Evolutionary conservation across 2,797 vertebrate species (phyloP), one percentile per base, ranked within the genome.

Genomic region (Eulemur rubriventer): DNA sequence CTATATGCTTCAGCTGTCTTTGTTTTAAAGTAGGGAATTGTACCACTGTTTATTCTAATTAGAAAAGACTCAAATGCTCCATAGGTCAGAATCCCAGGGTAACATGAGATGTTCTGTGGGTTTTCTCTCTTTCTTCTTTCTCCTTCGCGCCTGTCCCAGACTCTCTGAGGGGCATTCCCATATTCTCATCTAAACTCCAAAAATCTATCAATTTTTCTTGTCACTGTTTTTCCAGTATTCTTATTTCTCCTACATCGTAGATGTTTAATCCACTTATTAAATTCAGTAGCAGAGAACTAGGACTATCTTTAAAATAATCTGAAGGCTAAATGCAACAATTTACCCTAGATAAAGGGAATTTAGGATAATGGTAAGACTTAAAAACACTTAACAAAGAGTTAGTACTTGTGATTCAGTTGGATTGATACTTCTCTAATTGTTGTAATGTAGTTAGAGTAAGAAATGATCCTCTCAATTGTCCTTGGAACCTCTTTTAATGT

Each of bases 11-110:
- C 97, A 97, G 95, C 92, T 98, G 93, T 69, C 88, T 96, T 96
- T 89, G 87, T 97, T 97, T 93, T 94, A 84, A 83, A 94, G 59
- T 75, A 57, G 69, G 95, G 78, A 97, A 95, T 86, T 94, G 43
- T 80, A 20, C 97, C 96, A 94, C 80, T 96, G 55, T 97, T 97
- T 97, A 93, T 84, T 96, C 96, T 98, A 93, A 97, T 97, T 98
- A 97, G 67, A 92, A 97, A 96, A 97, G 88, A 94, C 28, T 65
- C 48, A 48, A 22, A 78, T 73, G 80, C 73, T 96, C 78, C 0
- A 3, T 33, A 86, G 78, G 63, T 92, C 79, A 95, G 70, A 97
- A 86, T 38, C 86, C 81, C 91, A 93, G 69, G 73, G 61, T 73
- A 35, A n/a, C 63, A 93, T 35, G 88, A 89, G 17, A 85, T 82